Percentiles rank a stretch among this genome's conserved stretches.
Conservation (phyloP, 2,888 invertebrate species). For the Herminia tarsipennalis region DNA sequence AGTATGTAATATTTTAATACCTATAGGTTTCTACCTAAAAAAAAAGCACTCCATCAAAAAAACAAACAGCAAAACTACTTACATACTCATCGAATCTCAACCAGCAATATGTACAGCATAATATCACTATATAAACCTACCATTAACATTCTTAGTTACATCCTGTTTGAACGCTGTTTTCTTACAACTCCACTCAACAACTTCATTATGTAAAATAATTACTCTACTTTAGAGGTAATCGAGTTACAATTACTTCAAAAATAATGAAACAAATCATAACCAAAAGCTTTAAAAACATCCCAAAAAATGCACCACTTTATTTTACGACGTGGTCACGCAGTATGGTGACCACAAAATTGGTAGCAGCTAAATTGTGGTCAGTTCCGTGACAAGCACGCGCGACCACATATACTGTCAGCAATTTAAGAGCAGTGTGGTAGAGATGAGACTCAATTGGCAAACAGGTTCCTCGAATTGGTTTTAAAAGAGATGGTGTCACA, state of each 20-base stretch:
- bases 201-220: not conserved
- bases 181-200: not conserved
- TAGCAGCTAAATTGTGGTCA: constrained; percentile 18
- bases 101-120: too few relatives aligned
- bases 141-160: too few relatives aligned
- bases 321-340: constrained; percentile 8
- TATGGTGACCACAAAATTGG: constrained; percentile 7
- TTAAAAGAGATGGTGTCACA: not conserved
- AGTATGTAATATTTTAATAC: too few relatives aligned
- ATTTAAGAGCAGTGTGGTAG: not conserved
- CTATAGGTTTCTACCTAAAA: too few relatives aligned
- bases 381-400: constrained; percentile 21
- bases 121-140: too few relatives aligned
- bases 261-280: not conserved
- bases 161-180: too few relatives aligned
- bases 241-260: not conserved
- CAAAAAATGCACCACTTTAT: not conserved
- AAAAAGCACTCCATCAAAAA: too few relatives aligned
- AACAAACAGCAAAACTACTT: too few relatives aligned
- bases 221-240: not conserved
- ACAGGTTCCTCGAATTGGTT: not conserved
- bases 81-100: too few relatives aligned
- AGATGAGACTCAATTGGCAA: not conserved
- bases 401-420: constrained; percentile 5
- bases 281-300: not conserved